Evolutionary conservation across 2,113 vertebrate genomes (phyloP).

Genomic region (Syngnathus floridae): DNA sequence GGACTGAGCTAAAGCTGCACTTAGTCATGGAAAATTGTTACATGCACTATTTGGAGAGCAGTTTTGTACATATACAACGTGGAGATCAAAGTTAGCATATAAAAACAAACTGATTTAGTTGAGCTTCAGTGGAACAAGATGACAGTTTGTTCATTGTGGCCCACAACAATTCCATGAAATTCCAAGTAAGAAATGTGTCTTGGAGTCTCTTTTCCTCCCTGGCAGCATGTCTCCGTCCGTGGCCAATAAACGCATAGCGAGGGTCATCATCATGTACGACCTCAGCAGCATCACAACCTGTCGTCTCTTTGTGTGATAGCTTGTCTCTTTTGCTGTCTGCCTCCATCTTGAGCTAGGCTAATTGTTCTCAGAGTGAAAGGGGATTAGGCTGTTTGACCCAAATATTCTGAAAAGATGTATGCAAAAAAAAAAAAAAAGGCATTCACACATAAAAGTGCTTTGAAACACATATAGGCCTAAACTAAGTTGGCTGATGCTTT

Average conservation of each 20-base stretch:
- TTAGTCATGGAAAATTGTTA: constrained; percentile 18
- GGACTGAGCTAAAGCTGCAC: constrained; percentile 11
- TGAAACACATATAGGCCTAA: neutral
- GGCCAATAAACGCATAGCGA: constrained; percentile 11
- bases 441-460: neutral
- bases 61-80: neutral
- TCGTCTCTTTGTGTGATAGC: constrained; percentile 26
- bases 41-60: neutral
- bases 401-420: neutral
- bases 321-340: neutral
- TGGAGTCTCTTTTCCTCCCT: constrained; percentile 2
- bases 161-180: constrained; percentile 9
- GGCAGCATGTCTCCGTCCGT: neutral
- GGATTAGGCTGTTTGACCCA: neutral
- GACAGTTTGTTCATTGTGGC: neutral
- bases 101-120: neutral
- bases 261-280: constrained; percentile 4
- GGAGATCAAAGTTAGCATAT: neutral
- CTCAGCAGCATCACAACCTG: constrained; percentile 23
- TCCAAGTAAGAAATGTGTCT: constrained; percentile 19
- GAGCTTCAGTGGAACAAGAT: neutral
- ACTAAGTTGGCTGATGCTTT: neutral
- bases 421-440: neutral
- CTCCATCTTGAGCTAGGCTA: constrained; percentile 22
- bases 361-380: constrained; percentile 25